Conservation (phyloP, 2,113 vertebrate species). For the Gavia stellata region DNA sequence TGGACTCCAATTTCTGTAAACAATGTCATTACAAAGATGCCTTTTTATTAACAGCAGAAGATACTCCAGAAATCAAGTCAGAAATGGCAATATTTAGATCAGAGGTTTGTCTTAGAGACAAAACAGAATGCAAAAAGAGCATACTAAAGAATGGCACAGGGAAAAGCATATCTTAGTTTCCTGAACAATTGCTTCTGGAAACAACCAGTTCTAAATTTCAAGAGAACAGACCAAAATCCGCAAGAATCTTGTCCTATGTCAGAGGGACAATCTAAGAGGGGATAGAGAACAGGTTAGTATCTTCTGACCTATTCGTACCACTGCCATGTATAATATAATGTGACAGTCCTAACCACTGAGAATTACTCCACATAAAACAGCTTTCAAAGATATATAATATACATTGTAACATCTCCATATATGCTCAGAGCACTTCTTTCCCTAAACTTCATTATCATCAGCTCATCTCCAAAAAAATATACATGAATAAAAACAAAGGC, state of each 20-base stretch:
- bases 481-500: not conserved
- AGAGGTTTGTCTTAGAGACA: not conserved
- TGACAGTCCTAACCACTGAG: not conserved
- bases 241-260: not conserved
- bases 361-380: not conserved
- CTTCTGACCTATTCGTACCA: not conserved
- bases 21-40: not conserved
- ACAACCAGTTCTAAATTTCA: not conserved
- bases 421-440: not conserved
- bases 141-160: not conserved
- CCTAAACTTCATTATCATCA: not conserved
- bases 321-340: not conserved
- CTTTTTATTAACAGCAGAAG: not conserved
- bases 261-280: not conserved
- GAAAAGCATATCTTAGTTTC: not conserved
- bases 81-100: not conserved
- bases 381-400: not conserved
- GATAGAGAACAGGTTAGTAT: not conserved
- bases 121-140: not conserved
- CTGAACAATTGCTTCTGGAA: not conserved
- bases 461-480: not conserved
- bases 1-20: not conserved
- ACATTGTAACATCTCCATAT: not conserved
- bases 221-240: not conserved
- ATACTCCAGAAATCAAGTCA: not conserved